Evolutionary conservation across 2,797 vertebrate species (phyloP), one percentile per base, ranked within the genome.

Genomic region (Cyprinella venusta): DNA sequence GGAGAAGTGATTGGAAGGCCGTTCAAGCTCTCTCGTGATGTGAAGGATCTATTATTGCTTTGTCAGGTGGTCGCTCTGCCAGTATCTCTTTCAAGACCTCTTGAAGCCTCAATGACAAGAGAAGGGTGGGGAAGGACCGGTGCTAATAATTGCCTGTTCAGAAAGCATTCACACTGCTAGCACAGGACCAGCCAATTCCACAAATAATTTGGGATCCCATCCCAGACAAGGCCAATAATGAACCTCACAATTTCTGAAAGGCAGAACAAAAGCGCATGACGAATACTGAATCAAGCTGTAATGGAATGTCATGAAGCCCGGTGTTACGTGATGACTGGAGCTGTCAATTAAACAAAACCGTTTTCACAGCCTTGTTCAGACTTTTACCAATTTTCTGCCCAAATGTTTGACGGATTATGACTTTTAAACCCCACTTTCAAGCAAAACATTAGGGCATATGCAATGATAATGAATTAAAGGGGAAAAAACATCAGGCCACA

Each of bases 41-140:
- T 85, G 69, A 82, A 79, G 70, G 42, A 70, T 84, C 79, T 76
- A 61, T 84, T 69, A 82, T 75, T 64, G 63, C 30, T 80, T 69
- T 70, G 59, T 70, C 63, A 72, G 81, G 76, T 86, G 70, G 52
- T 52, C 19, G 71, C 26, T 48, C 38, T 48, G 72, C 69, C 42
- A 33, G 64, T 63, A 70, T 85, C 79, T 65, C 69, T 85, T 82
- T 85, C 75, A 64, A 78, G 78, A 71, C 16, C 68, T 64, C 67
- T 84, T 68, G 56, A 76, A 74, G 24, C 26, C 33, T 38, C 50
- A 67, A 63, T 65, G 64, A 83, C 45, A 59, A 86, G 79, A 79
- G 19, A 50, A 38, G 21, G 38, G 74, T 36, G 48, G 45, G 69
- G 67, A 10, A 33, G 56, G 65, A 42, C 26, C 52, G 21, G 77